phyloP scores from a whole-genome alignment of 2,113 vertebrate genomes.

The Indri indri region DNA sequence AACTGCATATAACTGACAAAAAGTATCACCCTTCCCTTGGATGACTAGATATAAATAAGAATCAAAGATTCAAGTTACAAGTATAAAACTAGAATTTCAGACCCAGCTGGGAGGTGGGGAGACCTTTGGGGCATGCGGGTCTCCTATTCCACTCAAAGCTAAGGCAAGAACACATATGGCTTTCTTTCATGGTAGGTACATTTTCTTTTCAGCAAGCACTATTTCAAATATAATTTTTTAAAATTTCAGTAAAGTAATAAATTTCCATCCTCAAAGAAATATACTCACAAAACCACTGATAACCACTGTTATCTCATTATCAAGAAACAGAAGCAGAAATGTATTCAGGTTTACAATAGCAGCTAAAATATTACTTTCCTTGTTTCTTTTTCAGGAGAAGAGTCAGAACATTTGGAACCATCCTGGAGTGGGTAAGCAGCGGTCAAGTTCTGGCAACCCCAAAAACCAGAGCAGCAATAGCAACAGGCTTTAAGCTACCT shows the following conservation, averaged over 20 bases:
- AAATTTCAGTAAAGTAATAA: neutral
- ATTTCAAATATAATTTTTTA: conserved; percentile 21
- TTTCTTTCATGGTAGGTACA: neutral
- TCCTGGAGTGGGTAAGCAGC: neutral
- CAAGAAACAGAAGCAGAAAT: conserved; percentile 28
- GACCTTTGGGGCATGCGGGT: neutral
- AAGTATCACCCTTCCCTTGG: neutral
- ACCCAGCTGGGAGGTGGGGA: neutral
- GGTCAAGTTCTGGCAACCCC: neutral
- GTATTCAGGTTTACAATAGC: neutral
- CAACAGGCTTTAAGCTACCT: neutral
- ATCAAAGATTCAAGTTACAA: conserved; percentile 25
- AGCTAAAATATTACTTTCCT: neutral
- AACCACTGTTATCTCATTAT: neutral
- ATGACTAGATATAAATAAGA: neutral
- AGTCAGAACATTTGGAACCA: neutral
- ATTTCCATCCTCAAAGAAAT: conserved; percentile 17
- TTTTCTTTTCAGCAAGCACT: neutral
- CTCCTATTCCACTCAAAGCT: neutral
- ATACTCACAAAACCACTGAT: neutral
- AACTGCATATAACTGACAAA: neutral
- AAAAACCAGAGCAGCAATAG: neutral
- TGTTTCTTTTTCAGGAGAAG: neutral
- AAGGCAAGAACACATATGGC: neutral
- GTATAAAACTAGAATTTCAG: neutral